Evolutionary conservation across 2,113 vertebrate species (phyloP), one percentile per base, ranked within the genome.

Genomic region (Pteronura brasiliensis): DNA sequence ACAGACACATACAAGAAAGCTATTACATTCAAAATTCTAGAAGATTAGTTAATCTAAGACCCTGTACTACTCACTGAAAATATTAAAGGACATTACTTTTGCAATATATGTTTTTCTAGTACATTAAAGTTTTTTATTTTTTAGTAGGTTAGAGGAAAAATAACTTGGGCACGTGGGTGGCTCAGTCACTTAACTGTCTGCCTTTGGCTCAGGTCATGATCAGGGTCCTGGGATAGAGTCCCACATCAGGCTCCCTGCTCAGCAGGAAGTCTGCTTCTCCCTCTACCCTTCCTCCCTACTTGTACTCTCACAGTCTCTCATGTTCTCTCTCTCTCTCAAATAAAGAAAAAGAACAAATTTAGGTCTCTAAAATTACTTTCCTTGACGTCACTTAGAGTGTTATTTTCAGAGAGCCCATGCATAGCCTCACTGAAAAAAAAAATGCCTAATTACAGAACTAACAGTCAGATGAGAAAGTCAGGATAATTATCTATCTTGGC

Each of bases 381-480:
- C 14, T 93, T 80, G 76, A 93, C 94, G 61, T 95, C 59, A 69
- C 72, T 80, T 59, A 49, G 8, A 76, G 23, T 77, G 25, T 69
- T 91, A 34, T 88, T 95, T 86, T 88, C 47, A 59, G 92, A 69
- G 57, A 55, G 17, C 25, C 25, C 61, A 74, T 71, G 71, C 20
- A 83, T 7, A 47, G 34, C 39, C 44, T 97, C 65, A 15, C 36
- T 63, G 71, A 81, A 82, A 84, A 94, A 85, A 49, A 72, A 92
- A 80, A 36, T 57, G 12, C 8, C 13, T 74, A 97, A 95, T 88
- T 84, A 79, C 67, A 90, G 36, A 92, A 88, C 27, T 88, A 91
- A 90, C 23, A 92, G 31, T 81, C 71, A 93, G n/a, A 72, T 42
- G 13, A 96, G 59, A 95, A 94, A 88, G 39, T 65, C 65, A 92